A percentile compares a stretch with the other conserved stretches of the same genome.
Conservation (phyloP, 1,140 invertebrate genomes). For the Paracyclopina nana region DNA sequence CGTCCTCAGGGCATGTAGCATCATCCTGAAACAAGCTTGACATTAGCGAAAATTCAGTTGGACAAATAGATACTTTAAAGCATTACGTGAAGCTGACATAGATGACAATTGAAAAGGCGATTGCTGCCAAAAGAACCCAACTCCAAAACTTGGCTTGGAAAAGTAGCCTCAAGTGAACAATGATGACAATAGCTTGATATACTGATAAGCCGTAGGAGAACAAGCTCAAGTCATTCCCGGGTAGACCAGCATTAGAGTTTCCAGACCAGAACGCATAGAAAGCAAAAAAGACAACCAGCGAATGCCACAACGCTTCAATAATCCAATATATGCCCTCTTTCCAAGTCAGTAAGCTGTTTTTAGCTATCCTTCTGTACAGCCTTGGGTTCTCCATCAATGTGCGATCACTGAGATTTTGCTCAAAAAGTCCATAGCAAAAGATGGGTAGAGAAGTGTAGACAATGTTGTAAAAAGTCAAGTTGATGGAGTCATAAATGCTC, state of each 20-base stretch:
- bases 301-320: conserved; percentile 29
- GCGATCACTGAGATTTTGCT: conserved; percentile 41
- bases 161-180: conserved; percentile 23
- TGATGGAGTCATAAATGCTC: conserved; percentile 44
- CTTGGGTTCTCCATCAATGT: conserved; percentile 39
- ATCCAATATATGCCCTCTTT: conserved; percentile 42
- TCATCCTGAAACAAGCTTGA: no score
- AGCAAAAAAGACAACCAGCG: conserved; percentile 18
- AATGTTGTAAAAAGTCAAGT: conserved; percentile 50
- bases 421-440: conserved; percentile 43
- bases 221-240: neutral
- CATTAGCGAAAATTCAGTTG: no score
- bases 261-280: neutral
- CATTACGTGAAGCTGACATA: no score
- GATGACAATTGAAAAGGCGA: no score
- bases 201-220: neutral
- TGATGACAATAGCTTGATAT: neutral
- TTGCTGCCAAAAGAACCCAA: no score
- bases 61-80: no score
- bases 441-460: conserved; percentile 48
- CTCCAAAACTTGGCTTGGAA: neutral
- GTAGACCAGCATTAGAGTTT: no score
- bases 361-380: conserved; percentile 42
- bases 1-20: no score
- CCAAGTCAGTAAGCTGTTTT: conserved; percentile 43